Conservation (phyloP, 2,888 invertebrate genomes). For the Synergus gifuensis region DNA sequence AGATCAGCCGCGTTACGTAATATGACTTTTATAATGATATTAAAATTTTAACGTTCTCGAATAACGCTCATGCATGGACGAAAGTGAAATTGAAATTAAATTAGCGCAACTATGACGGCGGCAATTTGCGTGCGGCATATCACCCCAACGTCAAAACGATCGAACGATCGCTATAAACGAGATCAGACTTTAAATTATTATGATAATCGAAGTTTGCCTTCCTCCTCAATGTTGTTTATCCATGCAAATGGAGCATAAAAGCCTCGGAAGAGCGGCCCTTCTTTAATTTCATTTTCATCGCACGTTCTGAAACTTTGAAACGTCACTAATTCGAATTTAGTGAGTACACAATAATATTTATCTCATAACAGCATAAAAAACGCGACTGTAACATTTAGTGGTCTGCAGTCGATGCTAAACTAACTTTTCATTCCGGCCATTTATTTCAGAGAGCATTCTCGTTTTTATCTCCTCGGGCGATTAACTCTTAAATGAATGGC, state of each 20-base stretch:
- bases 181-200: conserved; percentile 28
- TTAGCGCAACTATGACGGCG: conserved; percentile 19
- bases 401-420: conserved; percentile 19
- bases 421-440: conserved; percentile 29
- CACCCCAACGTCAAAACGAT: conserved; percentile 22
- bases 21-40: conserved; percentile 29
- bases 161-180: conserved; percentile 17
- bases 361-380: not conserved
- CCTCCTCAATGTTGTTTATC: conserved; percentile 2
- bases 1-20: conserved; percentile 32
- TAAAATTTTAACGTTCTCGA: conserved; percentile 26
- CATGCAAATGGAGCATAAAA: not conserved
- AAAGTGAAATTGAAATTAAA: conserved; percentile 9
- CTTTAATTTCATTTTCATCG: not conserved
- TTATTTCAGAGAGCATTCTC: conserved; percentile 18
- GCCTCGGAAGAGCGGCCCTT: not conserved
- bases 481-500: conserved; percentile 36
- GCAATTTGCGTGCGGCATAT: conserved; percentile 20
- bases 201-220: conserved; percentile 21
- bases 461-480: conserved; percentile 31
- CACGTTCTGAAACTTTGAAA: not conserved
- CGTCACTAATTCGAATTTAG: no score
- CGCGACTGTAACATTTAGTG: not conserved
- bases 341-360: not conserved
- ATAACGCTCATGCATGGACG: not conserved